These are phyloP conservation scores for Beris morrisii DNA, from an alignment of 2,888 invertebrate species.

Conservation along the genomic window DNA sequence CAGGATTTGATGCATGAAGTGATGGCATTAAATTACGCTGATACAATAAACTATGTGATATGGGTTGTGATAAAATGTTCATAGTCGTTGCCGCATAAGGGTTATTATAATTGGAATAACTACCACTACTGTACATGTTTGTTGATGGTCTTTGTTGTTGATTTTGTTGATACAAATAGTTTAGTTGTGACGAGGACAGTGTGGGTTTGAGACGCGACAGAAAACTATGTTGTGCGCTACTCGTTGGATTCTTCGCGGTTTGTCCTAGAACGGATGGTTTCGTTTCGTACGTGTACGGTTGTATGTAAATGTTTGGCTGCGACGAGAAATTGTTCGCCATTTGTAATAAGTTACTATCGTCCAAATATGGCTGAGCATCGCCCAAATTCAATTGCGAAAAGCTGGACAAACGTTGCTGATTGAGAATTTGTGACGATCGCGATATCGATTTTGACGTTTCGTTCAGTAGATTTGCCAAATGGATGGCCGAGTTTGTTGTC, in stretches of 20 bases:
- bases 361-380: conserved; percentile 41
- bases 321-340: conserved; percentile 56
- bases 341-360: conserved; percentile 51
- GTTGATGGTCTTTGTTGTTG: neutral
- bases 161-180: conserved; percentile 37
- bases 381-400: conserved; percentile 53
- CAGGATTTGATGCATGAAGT: conserved; percentile 42
- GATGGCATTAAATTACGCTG: conserved; percentile 37
- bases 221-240: conserved; percentile 28
- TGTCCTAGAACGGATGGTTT: conserved; percentile 31
- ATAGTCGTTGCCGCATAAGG: conserved; percentile 23
- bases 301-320: conserved; percentile 56
- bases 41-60: conserved; percentile 29
- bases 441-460: conserved; percentile 57
- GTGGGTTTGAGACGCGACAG: conserved; percentile 49
- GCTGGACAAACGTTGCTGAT: conserved; percentile 52
- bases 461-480: conserved; percentile 55
- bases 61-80: conserved; percentile 10
- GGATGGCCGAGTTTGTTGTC: conserved; percentile 47
- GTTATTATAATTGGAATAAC: conserved; percentile 2
- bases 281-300: conserved; percentile 46
- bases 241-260: conserved; percentile 41
- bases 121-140: neutral
- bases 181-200: conserved; percentile 53
- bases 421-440: conserved; percentile 55